These are phyloP conservation scores for Mormyrus lacerda DNA, from an alignment of 2,113 vertebrate species.

Conservation along the genomic window DNA sequence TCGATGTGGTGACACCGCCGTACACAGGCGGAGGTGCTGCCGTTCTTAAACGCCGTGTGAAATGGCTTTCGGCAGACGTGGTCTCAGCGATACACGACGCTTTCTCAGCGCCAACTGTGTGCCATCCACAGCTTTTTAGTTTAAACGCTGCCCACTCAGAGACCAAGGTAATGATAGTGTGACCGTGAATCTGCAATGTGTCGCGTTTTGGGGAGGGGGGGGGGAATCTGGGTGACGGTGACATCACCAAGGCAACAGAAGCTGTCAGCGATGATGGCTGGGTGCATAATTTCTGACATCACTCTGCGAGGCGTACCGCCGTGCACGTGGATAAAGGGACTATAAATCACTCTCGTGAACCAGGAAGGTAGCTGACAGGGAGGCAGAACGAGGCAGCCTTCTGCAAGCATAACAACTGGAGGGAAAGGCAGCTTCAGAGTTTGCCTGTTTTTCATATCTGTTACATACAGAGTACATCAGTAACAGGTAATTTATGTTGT, in stretches of 20 bases:
- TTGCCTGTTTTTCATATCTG: neutral
- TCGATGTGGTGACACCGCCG: neutral
- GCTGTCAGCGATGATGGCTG: neutral
- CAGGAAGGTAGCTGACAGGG: neutral
- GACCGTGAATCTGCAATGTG: neutral
- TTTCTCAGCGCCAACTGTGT: neutral
- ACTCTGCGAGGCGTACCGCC: neutral
- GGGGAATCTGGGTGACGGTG: neutral
- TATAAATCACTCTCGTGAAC: neutral
- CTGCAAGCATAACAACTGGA: neutral
- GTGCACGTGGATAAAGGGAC: neutral
- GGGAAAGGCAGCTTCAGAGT: neutral
- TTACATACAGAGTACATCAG: neutral
- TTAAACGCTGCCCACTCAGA: neutral
- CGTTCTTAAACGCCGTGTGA: neutral
- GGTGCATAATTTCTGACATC: neutral
- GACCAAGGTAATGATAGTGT: neutral
- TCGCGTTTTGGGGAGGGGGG: neutral
- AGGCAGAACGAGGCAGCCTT: neutral
- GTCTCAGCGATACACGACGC: neutral
- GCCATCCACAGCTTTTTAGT: neutral
- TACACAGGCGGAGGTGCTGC: accelerated
- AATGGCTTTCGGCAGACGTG: neutral
- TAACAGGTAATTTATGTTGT: neutral
- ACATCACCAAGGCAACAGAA: neutral